phyloP scores from a whole-genome alignment of 2,888 invertebrate genomes.

The Cordilura impudica region DNA sequence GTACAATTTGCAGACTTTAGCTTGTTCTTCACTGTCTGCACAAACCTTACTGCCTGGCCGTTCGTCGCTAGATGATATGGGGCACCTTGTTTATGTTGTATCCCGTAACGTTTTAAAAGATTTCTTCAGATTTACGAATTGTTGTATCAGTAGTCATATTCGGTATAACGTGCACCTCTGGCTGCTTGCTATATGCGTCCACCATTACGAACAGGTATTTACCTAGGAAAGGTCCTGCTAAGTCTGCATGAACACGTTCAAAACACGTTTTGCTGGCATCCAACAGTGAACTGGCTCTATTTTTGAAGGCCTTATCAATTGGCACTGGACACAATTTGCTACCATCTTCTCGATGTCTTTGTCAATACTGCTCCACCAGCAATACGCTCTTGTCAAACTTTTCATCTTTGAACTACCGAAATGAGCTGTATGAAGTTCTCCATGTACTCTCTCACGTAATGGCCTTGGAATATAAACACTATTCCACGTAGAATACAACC shows the following conservation, averaged over 20 bases:
- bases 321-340: slow-evolving; percentile 7
- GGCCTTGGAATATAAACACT: neutral
- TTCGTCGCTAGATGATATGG: too few species aligned
- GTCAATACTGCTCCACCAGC: slow-evolving; percentile 23
- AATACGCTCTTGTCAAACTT: too few species aligned
- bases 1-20: too few species aligned
- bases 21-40: too few species aligned
- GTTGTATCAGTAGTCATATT: slow-evolving; percentile 55
- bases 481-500: slow-evolving; percentile 11
- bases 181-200: slow-evolving; percentile 53
- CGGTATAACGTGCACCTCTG: slow-evolving; percentile 61
- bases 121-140: slow-evolving; percentile 30
- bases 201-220: slow-evolving; percentile 8
- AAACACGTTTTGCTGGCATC: neutral
- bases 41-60: too few species aligned
- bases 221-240: neutral
- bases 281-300: slow-evolving; percentile 13
- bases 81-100: slow-evolving; percentile 59
- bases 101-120: too few species aligned
- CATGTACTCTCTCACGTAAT: neutral
- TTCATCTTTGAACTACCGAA: slow-evolving; percentile 17
- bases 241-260: slow-evolving; percentile 23
- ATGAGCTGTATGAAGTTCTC: neutral
- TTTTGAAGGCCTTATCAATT: neutral
- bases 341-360: slow-evolving; percentile 31